Percentiles rank a stretch among this genome's conserved stretches.
These are phyloP conservation scores for Grapholita molesta DNA, from an alignment of 1,140 invertebrate species.

Conservation along the genomic window DNA sequence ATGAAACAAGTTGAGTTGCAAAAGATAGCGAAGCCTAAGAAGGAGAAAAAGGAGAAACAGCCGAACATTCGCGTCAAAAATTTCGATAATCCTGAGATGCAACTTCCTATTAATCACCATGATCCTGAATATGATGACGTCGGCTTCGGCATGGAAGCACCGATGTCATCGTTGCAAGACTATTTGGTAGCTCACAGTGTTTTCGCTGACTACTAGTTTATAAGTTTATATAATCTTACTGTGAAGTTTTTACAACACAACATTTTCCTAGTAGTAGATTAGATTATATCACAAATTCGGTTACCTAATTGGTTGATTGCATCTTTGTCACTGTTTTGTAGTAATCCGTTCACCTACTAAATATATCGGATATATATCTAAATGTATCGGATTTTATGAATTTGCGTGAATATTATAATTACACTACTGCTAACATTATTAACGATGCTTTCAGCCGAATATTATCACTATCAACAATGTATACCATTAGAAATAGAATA, in stretches of 20 bases:
- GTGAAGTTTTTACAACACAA: neutral
- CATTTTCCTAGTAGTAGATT: neutral
- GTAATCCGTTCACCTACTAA: too few relatives aligned
- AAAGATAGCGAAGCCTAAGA: slow-evolving; percentile 3
- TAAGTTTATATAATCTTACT: neutral
- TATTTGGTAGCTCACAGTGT: slow-evolving; percentile 66
- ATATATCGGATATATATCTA: neutral
- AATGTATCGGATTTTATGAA: neutral
- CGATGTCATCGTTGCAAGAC: slow-evolving; percentile 51
- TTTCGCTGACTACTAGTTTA: slow-evolving; percentile 47
- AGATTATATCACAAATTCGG: neutral
- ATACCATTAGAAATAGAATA: neutral
- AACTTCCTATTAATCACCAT: neutral
- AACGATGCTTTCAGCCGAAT: neutral
- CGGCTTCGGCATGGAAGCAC: neutral
- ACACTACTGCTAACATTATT: too few relatives aligned
- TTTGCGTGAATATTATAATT: neutral
- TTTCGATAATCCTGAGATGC: neutral
- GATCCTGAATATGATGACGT: neutral
- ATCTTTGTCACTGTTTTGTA: neutral
- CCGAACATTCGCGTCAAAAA: neutral
- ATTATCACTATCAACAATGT: neutral
- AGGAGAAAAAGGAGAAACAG: neutral
- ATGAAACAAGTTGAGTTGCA: slow-evolving; percentile 4
- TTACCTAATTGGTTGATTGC: neutral